phyloP scores from a whole-genome alignment of 2,113 vertebrate genomes.

The Odontesthes bonariensis region DNA sequence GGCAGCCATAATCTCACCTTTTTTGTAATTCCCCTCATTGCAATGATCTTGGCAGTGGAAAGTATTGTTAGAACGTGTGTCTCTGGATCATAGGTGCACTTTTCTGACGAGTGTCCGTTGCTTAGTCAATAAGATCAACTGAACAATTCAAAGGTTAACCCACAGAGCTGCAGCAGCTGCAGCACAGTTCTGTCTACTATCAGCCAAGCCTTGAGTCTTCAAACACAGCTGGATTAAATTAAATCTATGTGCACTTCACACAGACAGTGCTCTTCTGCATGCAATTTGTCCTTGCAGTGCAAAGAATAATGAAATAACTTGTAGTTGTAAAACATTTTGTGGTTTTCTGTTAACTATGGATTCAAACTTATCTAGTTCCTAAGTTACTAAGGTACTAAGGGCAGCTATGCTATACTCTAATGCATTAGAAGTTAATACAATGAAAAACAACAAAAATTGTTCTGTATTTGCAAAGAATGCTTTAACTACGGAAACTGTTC shows the following conservation, averaged over 20 bases:
- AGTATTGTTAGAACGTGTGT: conserved; percentile 7
- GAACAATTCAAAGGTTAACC: conserved; percentile 49
- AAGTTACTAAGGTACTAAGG: neutral
- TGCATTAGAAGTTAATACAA: neutral
- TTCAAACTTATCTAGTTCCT: neutral
- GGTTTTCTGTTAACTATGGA: neutral
- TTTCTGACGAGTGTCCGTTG: conserved; percentile 5
- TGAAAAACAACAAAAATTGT: neutral
- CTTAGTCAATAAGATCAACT: conserved; percentile 37
- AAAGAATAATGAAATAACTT: neutral
- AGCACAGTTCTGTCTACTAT: conserved; percentile 34
- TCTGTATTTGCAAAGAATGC: neutral
- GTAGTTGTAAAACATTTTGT: no score
- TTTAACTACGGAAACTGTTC: neutral
- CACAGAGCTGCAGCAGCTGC: conserved; percentile 27
- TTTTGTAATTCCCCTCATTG: no score
- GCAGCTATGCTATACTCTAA: neutral
- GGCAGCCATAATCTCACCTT: neutral
- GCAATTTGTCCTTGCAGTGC: neutral
- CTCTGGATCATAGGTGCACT: neutral
- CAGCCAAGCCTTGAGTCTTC: conserved; percentile 36
- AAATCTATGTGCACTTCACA: conserved; percentile 55
- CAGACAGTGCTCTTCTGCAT: neutral
- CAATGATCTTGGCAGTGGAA: conserved; percentile 14
- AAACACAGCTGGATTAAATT: conserved; percentile 76